Conservation (phyloP, 2,113 vertebrate species). For the Myanophis thanlyinensis region DNA sequence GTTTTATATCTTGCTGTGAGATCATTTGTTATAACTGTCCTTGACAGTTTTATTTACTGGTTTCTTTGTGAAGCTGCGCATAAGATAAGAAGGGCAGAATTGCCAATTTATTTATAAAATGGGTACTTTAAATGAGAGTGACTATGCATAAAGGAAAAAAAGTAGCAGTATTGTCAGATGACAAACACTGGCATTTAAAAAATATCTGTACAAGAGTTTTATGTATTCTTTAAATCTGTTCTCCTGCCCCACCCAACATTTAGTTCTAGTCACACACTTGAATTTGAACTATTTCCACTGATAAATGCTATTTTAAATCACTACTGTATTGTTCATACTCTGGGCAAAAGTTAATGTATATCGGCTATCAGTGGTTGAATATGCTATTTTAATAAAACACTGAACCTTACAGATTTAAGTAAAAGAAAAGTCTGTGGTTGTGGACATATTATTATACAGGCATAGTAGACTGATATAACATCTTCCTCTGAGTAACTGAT, state of each 20-base stretch:
- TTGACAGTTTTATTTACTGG: slow-evolving; percentile 83
- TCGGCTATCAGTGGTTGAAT: slow-evolving; percentile 81
- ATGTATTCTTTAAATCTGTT: slow-evolving; percentile 67
- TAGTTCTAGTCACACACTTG: slow-evolving; percentile 72
- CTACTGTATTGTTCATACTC: slow-evolving; percentile 75
- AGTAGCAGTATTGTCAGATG: slow-evolving; percentile 59
- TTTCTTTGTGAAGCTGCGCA: slow-evolving; percentile 83
- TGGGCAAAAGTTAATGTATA: slow-evolving; percentile 73
- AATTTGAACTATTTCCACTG: slow-evolving; percentile 74
- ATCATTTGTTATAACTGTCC: slow-evolving; percentile 77
- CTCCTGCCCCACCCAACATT: slow-evolving; percentile 58
- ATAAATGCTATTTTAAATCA: slow-evolving; percentile 76
- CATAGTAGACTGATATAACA: neutral
- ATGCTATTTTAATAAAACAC: slow-evolving; percentile 98
- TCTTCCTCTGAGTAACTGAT: neutral
- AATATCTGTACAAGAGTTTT: slow-evolving; percentile 71
- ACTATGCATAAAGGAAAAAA: slow-evolving; percentile 71
- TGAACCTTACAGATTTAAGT: slow-evolving; percentile 55
- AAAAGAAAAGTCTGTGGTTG: slow-evolving; percentile 27
- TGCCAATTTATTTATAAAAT: slow-evolving; percentile 82
- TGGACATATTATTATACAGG: slow-evolving; percentile 18
- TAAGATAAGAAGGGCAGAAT: slow-evolving; percentile 60
- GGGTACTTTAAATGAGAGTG: slow-evolving; percentile 70
- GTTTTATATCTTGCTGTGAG: slow-evolving; percentile 79
- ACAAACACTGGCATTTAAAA: slow-evolving; percentile 48